These are phyloP conservation scores for Brenthis ino DNA, from an alignment of 2,888 invertebrate species.

Conservation along the genomic window DNA sequence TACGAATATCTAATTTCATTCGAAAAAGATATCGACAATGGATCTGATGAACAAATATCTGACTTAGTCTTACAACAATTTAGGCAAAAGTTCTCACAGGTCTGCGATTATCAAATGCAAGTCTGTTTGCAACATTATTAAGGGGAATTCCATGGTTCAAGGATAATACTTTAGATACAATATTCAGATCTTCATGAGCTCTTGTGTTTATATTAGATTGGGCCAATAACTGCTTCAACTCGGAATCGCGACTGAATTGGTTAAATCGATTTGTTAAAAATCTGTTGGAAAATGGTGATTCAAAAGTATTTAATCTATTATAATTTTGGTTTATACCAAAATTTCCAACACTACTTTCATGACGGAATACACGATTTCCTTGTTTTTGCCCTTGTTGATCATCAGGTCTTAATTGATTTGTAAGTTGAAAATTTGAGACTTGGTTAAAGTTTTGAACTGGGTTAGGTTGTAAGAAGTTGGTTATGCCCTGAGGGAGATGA, in stretches of 20 bases:
- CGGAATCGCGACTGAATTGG: constrained; percentile 72
- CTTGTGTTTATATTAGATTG: constrained; percentile 86
- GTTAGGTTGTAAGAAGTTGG: constrained; percentile 66
- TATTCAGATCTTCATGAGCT: constrained; percentile 88
- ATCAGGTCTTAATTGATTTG: constrained; percentile 58
- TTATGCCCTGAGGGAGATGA: constrained; percentile 73
- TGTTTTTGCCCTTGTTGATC: constrained; percentile 65
- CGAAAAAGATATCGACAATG: not conserved
- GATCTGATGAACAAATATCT: not conserved
- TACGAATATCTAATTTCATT: no score
- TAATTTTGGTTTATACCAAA: constrained; percentile 79
- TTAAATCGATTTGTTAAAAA: constrained; percentile 64
- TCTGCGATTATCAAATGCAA: constrained; percentile 71
- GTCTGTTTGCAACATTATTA: constrained; percentile 67
- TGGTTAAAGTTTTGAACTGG: constrained; percentile 59
- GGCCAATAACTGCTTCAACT: constrained; percentile 84
- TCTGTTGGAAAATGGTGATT: constrained; percentile 55
- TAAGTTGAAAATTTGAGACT: constrained; percentile 50
- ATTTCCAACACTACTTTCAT: constrained; percentile 84
- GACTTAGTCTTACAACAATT: not conserved
- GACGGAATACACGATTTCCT: constrained; percentile 77
- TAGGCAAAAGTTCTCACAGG: constrained; percentile 53
- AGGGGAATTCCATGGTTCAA: constrained; percentile 87
- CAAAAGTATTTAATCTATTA: constrained; percentile 67
- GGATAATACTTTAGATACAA: constrained; percentile 90